These are phyloP conservation scores for Beroe ovata DNA, from an alignment of 37 sponge, comb jelly and placozoan species.

Conservation along the genomic window DNA sequence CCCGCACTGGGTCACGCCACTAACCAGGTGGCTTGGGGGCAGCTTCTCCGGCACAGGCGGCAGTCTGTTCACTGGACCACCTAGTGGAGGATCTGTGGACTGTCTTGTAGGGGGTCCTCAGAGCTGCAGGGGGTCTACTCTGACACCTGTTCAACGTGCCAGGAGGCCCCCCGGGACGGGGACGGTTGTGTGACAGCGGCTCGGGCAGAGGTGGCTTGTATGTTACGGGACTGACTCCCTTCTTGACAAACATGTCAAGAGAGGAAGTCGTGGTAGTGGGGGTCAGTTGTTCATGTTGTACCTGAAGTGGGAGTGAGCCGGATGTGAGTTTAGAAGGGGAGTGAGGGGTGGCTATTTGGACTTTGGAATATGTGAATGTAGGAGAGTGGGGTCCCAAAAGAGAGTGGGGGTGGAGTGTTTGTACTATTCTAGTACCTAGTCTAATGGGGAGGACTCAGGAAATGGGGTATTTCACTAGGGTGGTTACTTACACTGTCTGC, in stretches of 20 bases:
- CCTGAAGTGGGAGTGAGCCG: no score
- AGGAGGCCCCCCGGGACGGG: background rate
- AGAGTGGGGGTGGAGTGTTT: no score
- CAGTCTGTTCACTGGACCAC: no score
- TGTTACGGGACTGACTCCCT: background rate
- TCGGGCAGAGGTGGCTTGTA: background rate
- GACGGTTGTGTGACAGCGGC: background rate
- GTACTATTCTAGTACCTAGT: no score
- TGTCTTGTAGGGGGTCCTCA: background rate
- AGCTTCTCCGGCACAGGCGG: no score
- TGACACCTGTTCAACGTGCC: background rate
- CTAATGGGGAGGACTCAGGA: no score
- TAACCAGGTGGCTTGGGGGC: no score
- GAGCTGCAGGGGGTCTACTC: background rate
- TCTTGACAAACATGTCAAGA: background rate
- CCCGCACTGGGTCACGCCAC: no score
- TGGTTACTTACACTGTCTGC: no score
- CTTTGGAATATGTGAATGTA: background rate
- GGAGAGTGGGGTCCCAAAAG: background rate
- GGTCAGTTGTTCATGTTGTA: no score
- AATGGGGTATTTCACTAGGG: no score
- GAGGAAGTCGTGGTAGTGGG: background rate
- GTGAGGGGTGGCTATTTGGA: background rate
- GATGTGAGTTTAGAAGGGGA: no score
- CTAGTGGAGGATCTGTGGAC: background rate